A percentile compares a stretch with the other conserved stretches of the same genome.
Conservation (phyloP, 2,113 vertebrate genomes). For the Poeciliopsis prolifica region DNA sequence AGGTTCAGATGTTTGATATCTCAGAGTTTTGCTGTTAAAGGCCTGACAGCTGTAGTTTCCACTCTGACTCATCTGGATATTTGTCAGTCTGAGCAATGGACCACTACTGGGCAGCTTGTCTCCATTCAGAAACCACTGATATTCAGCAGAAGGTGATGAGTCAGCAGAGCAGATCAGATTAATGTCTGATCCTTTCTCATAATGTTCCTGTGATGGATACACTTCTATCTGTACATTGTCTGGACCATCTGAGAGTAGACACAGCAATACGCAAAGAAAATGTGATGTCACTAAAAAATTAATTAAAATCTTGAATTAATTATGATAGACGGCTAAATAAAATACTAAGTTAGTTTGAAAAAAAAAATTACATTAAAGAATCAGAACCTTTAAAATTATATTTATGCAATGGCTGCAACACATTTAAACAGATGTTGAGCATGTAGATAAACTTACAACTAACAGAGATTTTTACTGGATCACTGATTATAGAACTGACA, state of each 20-base stretch:
- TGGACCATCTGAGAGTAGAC: constrained; percentile 48
- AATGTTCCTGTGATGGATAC: not conserved
- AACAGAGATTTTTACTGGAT: constrained; percentile 27
- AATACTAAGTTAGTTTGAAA: no score
- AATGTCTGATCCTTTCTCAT: constrained; percentile 46
- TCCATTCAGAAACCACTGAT: constrained; percentile 50
- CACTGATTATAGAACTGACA: constrained; percentile 34
- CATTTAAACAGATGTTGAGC: no score
- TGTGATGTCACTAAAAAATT: no score
- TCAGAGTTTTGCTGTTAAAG: constrained; percentile 54
- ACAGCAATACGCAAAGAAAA: not conserved
- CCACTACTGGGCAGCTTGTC: not conserved
- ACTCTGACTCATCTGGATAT: constrained; percentile 47
- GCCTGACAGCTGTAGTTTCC: constrained; percentile 69
- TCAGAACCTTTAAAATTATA: fast-evolving
- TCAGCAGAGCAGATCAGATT: constrained; percentile 51
- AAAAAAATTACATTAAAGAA: no score
- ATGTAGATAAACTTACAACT: constrained; percentile 58
- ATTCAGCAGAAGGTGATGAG: constrained; percentile 52
- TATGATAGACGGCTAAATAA: no score
- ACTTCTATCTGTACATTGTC: constrained; percentile 9
- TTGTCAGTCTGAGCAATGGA: not conserved
- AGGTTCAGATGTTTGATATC: constrained; percentile 38
- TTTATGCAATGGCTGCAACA: no score
- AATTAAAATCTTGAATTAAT: no score